These are phyloP conservation scores for Epinephelus coioides DNA, from an alignment of 2,797 vertebrate genomes.

Conservation along the genomic window DNA sequence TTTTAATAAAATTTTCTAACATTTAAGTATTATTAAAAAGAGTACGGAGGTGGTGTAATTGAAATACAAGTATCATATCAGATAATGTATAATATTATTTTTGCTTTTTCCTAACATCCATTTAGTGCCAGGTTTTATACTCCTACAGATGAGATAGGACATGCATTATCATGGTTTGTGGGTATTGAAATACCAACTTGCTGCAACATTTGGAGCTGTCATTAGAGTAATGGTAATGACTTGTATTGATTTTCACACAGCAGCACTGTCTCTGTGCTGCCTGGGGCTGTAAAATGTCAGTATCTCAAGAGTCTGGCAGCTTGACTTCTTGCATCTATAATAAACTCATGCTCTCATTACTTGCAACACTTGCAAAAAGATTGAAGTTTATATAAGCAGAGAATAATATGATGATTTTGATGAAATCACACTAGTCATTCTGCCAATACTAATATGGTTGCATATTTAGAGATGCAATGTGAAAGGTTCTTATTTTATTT, in stretches of 20 bases:
- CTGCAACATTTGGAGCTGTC: constrained; percentile 34
- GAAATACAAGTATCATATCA: neutral
- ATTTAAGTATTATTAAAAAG: neutral
- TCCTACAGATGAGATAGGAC: neutral
- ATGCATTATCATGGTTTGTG: constrained; percentile 15
- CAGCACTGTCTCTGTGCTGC: constrained; percentile 29
- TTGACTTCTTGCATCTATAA: constrained; percentile 48
- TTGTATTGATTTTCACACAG: constrained; percentile 48
- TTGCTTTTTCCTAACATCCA: neutral
- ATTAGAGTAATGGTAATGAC: constrained; percentile 47
- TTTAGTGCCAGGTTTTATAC: neutral
- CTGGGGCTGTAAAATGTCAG: constrained; percentile 50
- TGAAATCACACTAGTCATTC: constrained; percentile 19
- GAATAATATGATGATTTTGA: constrained; percentile 1
- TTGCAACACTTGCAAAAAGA: constrained; percentile 5
- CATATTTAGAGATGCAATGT: constrained; percentile 1
- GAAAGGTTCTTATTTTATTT: constrained; percentile 18
- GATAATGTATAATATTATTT: neutral
- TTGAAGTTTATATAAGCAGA: neutral
- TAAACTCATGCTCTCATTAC: constrained; percentile 44
- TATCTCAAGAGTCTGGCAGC: constrained; percentile 33
- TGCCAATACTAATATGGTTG: constrained; percentile 19
- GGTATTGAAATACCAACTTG: constrained; percentile 18
- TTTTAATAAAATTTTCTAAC: too few species aligned
- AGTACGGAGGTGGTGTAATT: neutral